Evolutionary conservation across 2,113 vertebrate species (phyloP).

Genomic region (Bubo bubo): DNA sequence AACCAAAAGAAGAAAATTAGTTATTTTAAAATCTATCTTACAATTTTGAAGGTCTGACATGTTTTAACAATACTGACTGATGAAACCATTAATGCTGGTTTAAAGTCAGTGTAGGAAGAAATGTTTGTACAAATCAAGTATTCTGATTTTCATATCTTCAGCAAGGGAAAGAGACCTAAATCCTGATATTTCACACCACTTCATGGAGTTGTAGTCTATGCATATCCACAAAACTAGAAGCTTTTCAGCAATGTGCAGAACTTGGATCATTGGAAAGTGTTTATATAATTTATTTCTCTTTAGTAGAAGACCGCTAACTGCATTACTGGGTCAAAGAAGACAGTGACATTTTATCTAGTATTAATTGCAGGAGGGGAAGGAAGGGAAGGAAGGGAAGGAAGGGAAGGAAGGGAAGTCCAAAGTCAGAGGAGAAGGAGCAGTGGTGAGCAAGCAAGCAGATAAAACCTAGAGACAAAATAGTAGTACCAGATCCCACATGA

Average conservation of each 20-base stretch:
- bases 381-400: neutral
- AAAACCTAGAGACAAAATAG: neutral
- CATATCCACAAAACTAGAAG: neutral
- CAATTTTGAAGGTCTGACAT: neutral
- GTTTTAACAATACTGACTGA: neutral
- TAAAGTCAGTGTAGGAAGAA: neutral
- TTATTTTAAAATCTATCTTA: neutral
- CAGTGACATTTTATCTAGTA: neutral
- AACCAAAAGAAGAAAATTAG: neutral
- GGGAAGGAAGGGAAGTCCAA: neutral
- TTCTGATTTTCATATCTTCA: neutral
- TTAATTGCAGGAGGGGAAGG: neutral
- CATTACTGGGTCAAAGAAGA: neutral
- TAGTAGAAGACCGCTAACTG: neutral
- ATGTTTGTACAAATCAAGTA: neutral
- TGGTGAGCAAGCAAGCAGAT: neutral
- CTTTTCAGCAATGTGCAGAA: neutral
- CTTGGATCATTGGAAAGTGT: neutral
- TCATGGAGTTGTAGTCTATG: neutral
- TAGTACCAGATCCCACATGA: neutral
- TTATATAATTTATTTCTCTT: neutral
- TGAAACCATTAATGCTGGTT: neutral
- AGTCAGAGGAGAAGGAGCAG: neutral
- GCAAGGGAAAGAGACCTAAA: neutral
- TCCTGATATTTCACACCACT: neutral